Evolutionary conservation across 2,113 vertebrate species (phyloP).

Genomic region (Dipodomys merriami): DNA sequence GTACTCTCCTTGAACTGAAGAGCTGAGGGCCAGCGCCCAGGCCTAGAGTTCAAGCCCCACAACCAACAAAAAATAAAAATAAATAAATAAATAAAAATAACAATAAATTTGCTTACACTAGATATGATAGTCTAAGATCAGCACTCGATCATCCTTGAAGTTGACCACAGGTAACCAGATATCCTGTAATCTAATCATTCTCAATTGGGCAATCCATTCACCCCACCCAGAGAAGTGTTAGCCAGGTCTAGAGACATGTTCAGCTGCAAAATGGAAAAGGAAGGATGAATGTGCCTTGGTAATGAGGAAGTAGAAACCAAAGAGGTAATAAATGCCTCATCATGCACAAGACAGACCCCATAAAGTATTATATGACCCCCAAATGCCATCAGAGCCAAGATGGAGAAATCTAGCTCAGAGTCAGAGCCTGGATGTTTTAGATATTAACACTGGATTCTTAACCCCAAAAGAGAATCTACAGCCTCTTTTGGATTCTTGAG

Average conservation of each 20-base stretch:
- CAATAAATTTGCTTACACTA: neutral
- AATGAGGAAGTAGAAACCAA: neutral
- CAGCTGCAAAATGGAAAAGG: neutral
- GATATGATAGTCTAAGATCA: neutral
- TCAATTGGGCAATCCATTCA: neutral
- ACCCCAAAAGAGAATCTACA: rapidly evolving
- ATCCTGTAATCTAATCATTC: neutral
- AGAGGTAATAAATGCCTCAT: neutral
- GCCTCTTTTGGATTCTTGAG: neutral
- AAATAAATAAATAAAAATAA: no score
- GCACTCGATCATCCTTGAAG: neutral
- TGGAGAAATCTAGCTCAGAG: neutral
- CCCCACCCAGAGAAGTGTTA: neutral
- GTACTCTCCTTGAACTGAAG: no score
- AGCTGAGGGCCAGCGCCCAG: no score
- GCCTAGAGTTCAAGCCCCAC: no score
- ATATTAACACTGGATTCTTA: neutral
- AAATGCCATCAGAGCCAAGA: neutral
- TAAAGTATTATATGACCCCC: neutral
- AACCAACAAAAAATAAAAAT: no score
- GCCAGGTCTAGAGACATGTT: neutral
- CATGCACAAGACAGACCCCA: neutral
- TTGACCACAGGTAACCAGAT: neutral
- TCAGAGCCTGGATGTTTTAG: neutral
- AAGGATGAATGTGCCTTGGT: neutral